Conservation (phyloP, 2,888 invertebrate genomes). For the Rhingia rostrata region DNA sequence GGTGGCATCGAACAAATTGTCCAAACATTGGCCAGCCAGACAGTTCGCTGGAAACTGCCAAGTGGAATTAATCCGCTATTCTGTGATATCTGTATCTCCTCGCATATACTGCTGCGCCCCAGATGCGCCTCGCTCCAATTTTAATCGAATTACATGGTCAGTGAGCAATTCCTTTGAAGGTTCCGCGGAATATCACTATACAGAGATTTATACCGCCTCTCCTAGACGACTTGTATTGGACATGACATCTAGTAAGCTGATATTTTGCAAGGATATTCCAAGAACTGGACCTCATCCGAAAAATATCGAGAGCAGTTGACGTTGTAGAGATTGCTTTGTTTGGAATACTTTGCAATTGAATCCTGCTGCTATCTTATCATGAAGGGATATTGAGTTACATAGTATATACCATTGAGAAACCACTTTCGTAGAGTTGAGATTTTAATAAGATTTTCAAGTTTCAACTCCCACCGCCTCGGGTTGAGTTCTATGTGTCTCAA, state of each 20-base stretch:
- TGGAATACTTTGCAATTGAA: constrained; percentile 65
- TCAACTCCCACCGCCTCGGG: constrained; percentile 26
- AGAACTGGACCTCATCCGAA: constrained; percentile 51
- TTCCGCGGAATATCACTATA: constrained; percentile 43
- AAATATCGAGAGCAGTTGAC: constrained; percentile 27
- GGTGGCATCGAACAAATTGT: constrained; percentile 68
- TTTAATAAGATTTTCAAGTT: constrained; percentile 68
- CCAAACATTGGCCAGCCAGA: constrained; percentile 58
- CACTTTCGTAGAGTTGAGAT: constrained; percentile 26
- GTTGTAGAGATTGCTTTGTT: constrained; percentile 43
- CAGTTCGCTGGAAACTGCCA: constrained; percentile 68
- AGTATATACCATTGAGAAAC: constrained; percentile 31
- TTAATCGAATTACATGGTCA: constrained; percentile 72
- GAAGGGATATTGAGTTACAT: constrained; percentile 65
- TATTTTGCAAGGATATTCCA: constrained; percentile 67
- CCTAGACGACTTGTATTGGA: constrained; percentile 61
- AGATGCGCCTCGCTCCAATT: constrained; percentile 47
- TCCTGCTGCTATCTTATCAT: constrained; percentile 36
- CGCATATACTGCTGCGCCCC: not conserved
- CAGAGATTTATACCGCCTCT: constrained; percentile 41
- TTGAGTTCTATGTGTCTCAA: constrained; percentile 52
- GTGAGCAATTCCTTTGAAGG: constrained; percentile 64
- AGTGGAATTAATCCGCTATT: constrained; percentile 67
- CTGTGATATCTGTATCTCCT: constrained; percentile 46
- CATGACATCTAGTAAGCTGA: constrained; percentile 64